Base-by-base conservation (phyloP, 2,888 invertebrate species). In the Leptopilina myrica region DNA sequence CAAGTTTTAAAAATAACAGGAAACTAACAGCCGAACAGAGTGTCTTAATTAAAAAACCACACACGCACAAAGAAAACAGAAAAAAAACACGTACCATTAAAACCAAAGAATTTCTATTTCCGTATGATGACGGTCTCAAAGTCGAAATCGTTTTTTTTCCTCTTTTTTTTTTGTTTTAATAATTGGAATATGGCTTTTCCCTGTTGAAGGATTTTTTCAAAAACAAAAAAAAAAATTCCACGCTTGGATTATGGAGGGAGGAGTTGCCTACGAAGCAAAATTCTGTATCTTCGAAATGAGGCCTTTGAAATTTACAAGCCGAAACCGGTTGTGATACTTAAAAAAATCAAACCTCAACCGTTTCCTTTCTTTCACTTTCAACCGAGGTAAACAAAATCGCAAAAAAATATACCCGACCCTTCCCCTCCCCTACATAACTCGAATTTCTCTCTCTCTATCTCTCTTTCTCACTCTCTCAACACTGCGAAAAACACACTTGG, bases 31-130 rank as follows among this genome's bases (percentile, higher is more conserved):
- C 14, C 26, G 53, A n/a, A 56, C 33, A 33, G 33, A 49, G 67
- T 69, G 46, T 56, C 73, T 53, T 73, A 33, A 53, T 73, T 73
- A 62, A 62, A 62, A 62, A 62, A 20, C 62, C 62, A 62, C 62
- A 62, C 62, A 15, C 15, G 62, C 62, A 62, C 69, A 53, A 53
- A 53, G 49, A 69, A 67, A 49, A 49, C 49, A 49, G 46, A 49
- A 46, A 67, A 20, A 69, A 69, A 69, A 49, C 69, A 56, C 73
- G n/a, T 8, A 73, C 73, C 53, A 53, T 73, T 73, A 14, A 73
- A 53, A 73, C 53, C 73, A 14, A 73, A 73, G 73, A 73, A 73
- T 73, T 73, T 73, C 73, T 73, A 73, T 73, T 73, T 73, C 26
- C 14, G 73, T 73, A 73, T 26, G 26, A 53, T 56, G 73, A 73